Evolutionary conservation across 2,113 vertebrate species (phyloP).

Genomic region (Bothrops jararaca): DNA sequence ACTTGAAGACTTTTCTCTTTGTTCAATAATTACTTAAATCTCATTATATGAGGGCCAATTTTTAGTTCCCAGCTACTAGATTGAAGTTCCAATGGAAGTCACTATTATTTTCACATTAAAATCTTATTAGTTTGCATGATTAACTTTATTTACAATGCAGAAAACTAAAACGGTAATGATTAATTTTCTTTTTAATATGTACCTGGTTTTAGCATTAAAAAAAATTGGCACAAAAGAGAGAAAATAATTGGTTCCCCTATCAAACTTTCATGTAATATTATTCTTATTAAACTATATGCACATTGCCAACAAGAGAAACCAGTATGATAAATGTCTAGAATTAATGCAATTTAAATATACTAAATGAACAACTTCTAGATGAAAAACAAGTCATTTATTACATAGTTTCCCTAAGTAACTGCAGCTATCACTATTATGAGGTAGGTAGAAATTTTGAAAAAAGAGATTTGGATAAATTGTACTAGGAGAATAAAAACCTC

Average conservation of each 20-base stretch:
- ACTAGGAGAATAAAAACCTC: conserved; percentile 14
- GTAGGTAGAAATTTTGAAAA: conserved; percentile 48
- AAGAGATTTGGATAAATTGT: conserved; percentile 23
- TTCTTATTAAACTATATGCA: conserved; percentile 49
- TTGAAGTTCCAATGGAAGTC: conserved; percentile 38
- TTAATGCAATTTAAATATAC: conserved; percentile 43
- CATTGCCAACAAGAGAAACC: conserved; percentile 54
- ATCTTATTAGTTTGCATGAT: conserved; percentile 59
- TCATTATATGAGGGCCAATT: conserved; percentile 14
- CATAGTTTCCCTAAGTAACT: conserved; percentile 35
- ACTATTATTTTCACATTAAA: conserved; percentile 66
- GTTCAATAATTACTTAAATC: neutral
- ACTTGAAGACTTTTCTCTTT: neutral
- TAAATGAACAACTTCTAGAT: conserved; percentile 49
- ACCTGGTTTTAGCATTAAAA: conserved; percentile 41
- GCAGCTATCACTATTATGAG: conserved; percentile 23
- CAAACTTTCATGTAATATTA: conserved; percentile 47
- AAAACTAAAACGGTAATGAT: conserved; percentile 47
- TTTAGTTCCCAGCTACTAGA: conserved; percentile 39
- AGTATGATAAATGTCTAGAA: conserved; percentile 53
- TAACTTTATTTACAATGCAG: conserved; percentile 58
- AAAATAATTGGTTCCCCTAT: conserved; percentile 39
- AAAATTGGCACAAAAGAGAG: neutral
- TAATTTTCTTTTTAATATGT: conserved; percentile 41
- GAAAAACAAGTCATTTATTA: conserved; percentile 46